A percentile compares a stretch with the other conserved stretches of the same genome.
These are phyloP conservation scores for Cynoglossus semilaevis DNA, from an alignment of 2,113 vertebrate genomes.

Conservation along the genomic window DNA sequence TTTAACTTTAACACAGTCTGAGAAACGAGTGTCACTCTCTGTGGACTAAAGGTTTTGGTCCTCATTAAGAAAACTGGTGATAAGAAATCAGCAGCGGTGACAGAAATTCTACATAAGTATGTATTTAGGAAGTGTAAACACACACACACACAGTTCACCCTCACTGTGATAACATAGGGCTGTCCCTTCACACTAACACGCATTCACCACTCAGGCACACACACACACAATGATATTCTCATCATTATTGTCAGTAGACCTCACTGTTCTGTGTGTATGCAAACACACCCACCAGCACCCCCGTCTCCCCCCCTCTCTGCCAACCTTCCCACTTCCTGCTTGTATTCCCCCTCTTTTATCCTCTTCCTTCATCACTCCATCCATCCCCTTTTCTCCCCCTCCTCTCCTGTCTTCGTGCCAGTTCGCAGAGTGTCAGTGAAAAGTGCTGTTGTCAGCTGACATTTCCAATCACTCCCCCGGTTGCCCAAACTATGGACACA, in stretches of 20 bases:
- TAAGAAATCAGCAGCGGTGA: no score
- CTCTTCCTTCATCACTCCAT: background rate
- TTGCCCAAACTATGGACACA: constrained; percentile 72
- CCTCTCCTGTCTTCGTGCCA: constrained; percentile 62
- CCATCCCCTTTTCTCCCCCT: constrained; percentile 5
- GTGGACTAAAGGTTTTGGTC: no score
- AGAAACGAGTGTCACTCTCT: no score
- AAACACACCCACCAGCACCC: constrained; percentile 23
- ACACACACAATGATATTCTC: constrained; percentile 35
- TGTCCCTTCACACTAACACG: constrained; percentile 8
- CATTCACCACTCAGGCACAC: background rate
- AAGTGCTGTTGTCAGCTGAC: constrained; percentile 78
- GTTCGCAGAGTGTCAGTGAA: constrained; percentile 75
- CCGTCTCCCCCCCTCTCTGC: constrained; percentile 37
- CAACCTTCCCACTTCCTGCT: constrained; percentile 41
- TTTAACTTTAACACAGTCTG: no score
- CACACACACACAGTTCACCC: constrained; percentile 33
- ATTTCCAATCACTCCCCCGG: constrained; percentile 74
- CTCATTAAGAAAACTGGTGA: no score
- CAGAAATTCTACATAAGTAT: no score
- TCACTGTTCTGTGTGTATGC: constrained; percentile 16
- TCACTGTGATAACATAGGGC: constrained; percentile 28
- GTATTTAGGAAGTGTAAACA: background rate
- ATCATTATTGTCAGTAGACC: constrained; percentile 32
- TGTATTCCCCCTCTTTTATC: constrained; percentile 22